phyloP scores from a whole-genome alignment of 2,797 vertebrate species.

The Acridotheres tristis region DNA sequence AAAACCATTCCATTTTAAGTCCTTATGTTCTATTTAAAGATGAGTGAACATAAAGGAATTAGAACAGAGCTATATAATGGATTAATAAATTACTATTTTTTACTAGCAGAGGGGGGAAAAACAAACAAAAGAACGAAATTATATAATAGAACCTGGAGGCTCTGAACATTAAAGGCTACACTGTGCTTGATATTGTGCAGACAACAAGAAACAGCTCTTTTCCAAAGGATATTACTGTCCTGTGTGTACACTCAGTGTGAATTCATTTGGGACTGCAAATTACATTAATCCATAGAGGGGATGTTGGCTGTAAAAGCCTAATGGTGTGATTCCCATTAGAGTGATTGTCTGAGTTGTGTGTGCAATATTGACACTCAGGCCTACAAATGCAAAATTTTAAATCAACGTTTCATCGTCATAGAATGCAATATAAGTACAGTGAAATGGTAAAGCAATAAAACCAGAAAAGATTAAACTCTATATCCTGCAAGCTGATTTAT shows the following conservation, averaged over 20 bases:
- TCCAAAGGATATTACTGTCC: background rate
- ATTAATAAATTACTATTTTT: background rate
- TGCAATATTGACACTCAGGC: background rate
- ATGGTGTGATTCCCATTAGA: background rate
- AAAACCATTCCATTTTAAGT: background rate
- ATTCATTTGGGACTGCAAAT: background rate
- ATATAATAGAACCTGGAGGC: background rate
- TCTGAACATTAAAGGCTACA: background rate
- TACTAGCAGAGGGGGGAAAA: background rate
- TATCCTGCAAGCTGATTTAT: slow-evolving; percentile 42
- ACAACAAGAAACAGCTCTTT: background rate
- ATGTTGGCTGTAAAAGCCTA: background rate
- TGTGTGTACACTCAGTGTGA: background rate
- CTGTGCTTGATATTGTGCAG: background rate
- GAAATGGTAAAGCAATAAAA: slow-evolving; percentile 39
- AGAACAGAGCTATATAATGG: background rate
- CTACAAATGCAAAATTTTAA: slow-evolving; percentile 9
- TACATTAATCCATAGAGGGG: background rate
- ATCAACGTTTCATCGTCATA: slow-evolving; percentile 9
- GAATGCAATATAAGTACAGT: background rate
- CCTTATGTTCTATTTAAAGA: background rate
- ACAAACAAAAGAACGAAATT: background rate
- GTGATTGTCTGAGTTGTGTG: background rate
- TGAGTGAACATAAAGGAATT: background rate
- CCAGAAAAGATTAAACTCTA: slow-evolving; percentile 26